Evolutionary conservation across 2,888 invertebrate genomes (phyloP), one percentile per base, ranked within the genome.

Genomic region (Electrophaes corylata): DNA sequence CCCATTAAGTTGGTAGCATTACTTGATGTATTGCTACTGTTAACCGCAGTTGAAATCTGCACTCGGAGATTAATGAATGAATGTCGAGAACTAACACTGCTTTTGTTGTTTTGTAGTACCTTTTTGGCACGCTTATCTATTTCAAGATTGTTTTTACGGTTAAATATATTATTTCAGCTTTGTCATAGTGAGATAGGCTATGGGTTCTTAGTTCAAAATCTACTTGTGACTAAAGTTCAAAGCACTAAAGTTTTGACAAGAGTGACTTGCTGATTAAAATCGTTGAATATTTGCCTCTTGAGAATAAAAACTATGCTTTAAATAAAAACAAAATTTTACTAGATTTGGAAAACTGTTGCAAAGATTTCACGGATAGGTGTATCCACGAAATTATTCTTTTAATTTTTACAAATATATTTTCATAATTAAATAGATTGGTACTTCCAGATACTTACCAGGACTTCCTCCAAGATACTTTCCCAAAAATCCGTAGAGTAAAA

Each of bases 371-470:
- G n/a, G n/a, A n/a, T n/a, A n/a, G n/a, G n/a, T n/a, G n/a, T n/a
- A n/a, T n/a, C n/a, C n/a, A n/a, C n/a, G n/a, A n/a, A n/a, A n/a
- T n/a, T n/a, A n/a, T n/a, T n/a, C n/a, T n/a, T n/a, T n/a, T n/a
- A n/a, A n/a, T n/a, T n/a, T n/a, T n/a, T n/a, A n/a, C n/a, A n/a
- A n/a, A n/a, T n/a, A n/a, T n/a, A n/a, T n/a, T n/a, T n/a, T n/a
- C n/a, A n/a, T n/a, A n/a, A n/a, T n/a, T n/a, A n/a, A n/a, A n/a
- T n/a, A n/a, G n/a, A n/a, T 12, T 12, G 8, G 18, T 18, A 35
- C 47, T 67, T 72, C 87, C 89, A n/a, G n/a, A n/a, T n/a, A 20
- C 47, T 67, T 72, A 88, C 89, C 82, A 72, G 78, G 48, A 57
- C 75, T 69, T 57, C 73, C 77, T 54, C 66, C 71, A 1, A 84